Base-by-base conservation (phyloP, 1,140 invertebrate species). In the Megalonaias nervosa region DNA sequence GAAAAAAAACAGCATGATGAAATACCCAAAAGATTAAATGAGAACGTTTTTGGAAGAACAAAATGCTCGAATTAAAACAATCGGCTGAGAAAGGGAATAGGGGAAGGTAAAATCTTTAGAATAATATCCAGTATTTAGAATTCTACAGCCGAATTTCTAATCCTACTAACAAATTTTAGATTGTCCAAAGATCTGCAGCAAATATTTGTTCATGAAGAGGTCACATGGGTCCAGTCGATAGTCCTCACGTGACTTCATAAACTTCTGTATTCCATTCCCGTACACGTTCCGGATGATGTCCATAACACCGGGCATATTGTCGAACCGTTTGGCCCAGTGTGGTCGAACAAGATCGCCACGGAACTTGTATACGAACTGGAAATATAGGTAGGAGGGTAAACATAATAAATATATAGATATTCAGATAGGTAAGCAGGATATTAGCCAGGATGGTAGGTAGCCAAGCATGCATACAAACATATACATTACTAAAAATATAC, bases 121-220 rank as follows among this genome's bases (percentile, higher is more conserved):
- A 48, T 11, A 11, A 48, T 48, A 48, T 11, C 1, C 6, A 48
- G 38, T 48, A 48, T 48, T 48, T 9, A 6, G 9, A 48, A 48
- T 9, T 48, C 9, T 6, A 48, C 11, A 48, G 11, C 6, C 6
- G 38, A 48, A 48, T 48, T 48, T 11, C 38, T 57, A 57, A 66
- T 60, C 38, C 14, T 64, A 67, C 14, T 19, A 75, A n/a, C 73
- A 82, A 26, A 58, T 67, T 15, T 56, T 26, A 67, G 64, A 80
- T 57, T 72, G 19, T 6, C 81, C 81, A 74, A 82, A 82, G 9
- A 82, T 75, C 19, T 67, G 4, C n/a, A 77, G 56, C 16, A 82
- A 67, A 58, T 82, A 82, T 21, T 67, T 66, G 60, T 82, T 82
- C 81, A 82, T 82, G 71, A 82, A 82, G 75, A 77, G 80, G 58